Base-by-base conservation (phyloP, 2,797 vertebrate genomes). In the Tympanoctomys barrerae region DNA sequence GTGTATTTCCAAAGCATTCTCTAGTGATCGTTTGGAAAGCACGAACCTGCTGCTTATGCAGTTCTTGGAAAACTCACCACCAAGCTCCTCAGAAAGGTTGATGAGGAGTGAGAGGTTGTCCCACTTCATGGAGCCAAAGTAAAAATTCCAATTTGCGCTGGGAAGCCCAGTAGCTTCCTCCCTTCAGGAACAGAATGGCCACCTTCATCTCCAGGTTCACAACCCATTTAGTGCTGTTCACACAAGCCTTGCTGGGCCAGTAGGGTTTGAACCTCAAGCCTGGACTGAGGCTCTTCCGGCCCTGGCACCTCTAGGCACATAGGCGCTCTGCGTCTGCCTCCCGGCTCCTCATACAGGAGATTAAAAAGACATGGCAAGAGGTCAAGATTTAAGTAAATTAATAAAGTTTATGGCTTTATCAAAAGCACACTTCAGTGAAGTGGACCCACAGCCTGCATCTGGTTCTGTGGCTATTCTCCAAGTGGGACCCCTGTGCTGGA, bases 151-250 rank as follows among this genome's bases (percentile, higher is more conserved):
- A 11, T 16, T 4, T 61, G 24, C 6, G 19, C 39, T 7, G 1
- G 1, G 4, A 26, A 70, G 24, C 1, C 31, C 14, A 4, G 0
- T 1, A 0, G 28, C 5, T 16, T 9, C 24, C 36, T 9, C 10
- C 26, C 85, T 57, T 0, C 5, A 7, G 68, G 84, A 7, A 33
- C 36, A 14, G 39, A 46, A 3, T 0, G 1, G 1, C 8, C 16
- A 11, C 22, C 0, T 31, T 46, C 22, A 62, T 57, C 42, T 18
- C 26, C 0, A 12, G 21, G 68, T 12, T 28, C 11, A 14, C 24
- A 0, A 5, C 22, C 12, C 0, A 13, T 7, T 39, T 52, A 0
- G 10, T 22, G 4, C 0, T 0, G 57, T 46, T 10, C 2, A 5
- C 14, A 3, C 36, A n/a, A 52, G 4, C 0, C 1, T 19, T 2